A percentile compares a stretch with the other conserved stretches of the same genome.
These are phyloP conservation scores for Tetropium fuscum DNA, from an alignment of 2,888 invertebrate genomes.

Conservation along the genomic window DNA sequence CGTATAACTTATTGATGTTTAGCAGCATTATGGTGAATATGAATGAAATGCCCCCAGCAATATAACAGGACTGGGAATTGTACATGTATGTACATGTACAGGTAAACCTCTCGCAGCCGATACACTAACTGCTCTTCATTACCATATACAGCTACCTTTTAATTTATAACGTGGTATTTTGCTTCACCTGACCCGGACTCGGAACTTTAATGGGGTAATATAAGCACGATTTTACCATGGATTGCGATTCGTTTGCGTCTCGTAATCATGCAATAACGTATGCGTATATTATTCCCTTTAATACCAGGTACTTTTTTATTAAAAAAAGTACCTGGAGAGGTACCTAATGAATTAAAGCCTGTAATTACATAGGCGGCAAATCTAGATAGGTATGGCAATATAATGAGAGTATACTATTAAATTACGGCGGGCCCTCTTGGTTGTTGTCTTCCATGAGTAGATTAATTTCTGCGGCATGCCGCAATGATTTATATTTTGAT, in stretches of 20 bases:
- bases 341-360: neutral
- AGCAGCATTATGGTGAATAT: too few species aligned
- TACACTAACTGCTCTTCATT: conserved; percentile 7
- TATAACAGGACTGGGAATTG: conserved; percentile 8
- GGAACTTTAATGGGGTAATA: conserved; percentile 13
- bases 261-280: neutral
- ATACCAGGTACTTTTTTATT: conserved; percentile 4
- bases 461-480: too few species aligned
- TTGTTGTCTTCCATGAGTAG: too few species aligned
- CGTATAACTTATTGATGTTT: too few species aligned
- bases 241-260: neutral
- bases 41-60: conserved; percentile 4
- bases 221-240: conserved; percentile 7
- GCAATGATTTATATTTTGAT: too few species aligned
- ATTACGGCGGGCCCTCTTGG: too few species aligned
- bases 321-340: conserved; percentile 1
- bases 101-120: conserved; percentile 1
- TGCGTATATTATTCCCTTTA: neutral
- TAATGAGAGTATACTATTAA: too few species aligned
- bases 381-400: too few species aligned
- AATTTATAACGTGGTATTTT: conserved; percentile 8
- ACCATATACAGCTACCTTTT: conserved; percentile 24
- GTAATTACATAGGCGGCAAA: too few species aligned
- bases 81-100: too few species aligned
- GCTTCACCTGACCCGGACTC: conserved; percentile 17